These are phyloP conservation scores for Argyresthia albistria DNA, from an alignment of 2,888 invertebrate species.

Conservation along the genomic window DNA sequence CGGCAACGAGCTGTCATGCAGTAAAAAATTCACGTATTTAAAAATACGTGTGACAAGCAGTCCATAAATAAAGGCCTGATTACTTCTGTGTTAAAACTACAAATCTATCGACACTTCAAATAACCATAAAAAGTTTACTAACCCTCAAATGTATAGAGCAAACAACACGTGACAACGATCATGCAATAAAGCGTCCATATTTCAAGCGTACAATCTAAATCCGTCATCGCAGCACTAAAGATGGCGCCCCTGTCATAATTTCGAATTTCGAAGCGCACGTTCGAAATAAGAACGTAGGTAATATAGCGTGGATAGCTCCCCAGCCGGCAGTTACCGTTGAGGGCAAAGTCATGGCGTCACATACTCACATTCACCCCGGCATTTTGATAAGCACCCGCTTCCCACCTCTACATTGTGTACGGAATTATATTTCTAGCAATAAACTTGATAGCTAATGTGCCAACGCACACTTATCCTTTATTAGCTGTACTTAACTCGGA, in stretches of 20 bases:
- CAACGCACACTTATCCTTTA: too few relatives aligned
- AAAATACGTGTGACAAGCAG: too few relatives aligned
- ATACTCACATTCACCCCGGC: conserved; percentile 24
- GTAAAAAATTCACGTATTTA: background rate
- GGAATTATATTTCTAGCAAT: background rate
- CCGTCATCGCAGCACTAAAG: conserved; percentile 44
- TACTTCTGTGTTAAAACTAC: too few relatives aligned
- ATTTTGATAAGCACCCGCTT: conserved; percentile 35
- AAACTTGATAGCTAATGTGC: background rate
- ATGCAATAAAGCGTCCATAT: conserved; percentile 18
- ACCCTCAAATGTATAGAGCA: background rate
- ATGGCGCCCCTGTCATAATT: conserved; percentile 35
- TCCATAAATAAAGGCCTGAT: too few relatives aligned
- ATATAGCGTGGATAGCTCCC: conserved; percentile 45
- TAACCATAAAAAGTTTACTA: background rate
- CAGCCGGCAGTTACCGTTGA: conserved; percentile 34
- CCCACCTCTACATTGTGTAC: background rate
- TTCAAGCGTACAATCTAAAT: conserved; percentile 36
- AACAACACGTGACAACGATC: too few relatives aligned
- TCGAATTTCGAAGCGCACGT: conserved; percentile 29
- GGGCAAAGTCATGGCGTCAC: conserved; percentile 20
- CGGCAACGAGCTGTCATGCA: too few relatives aligned
- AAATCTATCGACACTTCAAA: too few relatives aligned
- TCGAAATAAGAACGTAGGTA: conserved; percentile 35
- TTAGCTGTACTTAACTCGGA: background rate